phyloP scores from a whole-genome alignment of 2,797 vertebrate genomes.

The Buphagus erythrorhynchus region DNA sequence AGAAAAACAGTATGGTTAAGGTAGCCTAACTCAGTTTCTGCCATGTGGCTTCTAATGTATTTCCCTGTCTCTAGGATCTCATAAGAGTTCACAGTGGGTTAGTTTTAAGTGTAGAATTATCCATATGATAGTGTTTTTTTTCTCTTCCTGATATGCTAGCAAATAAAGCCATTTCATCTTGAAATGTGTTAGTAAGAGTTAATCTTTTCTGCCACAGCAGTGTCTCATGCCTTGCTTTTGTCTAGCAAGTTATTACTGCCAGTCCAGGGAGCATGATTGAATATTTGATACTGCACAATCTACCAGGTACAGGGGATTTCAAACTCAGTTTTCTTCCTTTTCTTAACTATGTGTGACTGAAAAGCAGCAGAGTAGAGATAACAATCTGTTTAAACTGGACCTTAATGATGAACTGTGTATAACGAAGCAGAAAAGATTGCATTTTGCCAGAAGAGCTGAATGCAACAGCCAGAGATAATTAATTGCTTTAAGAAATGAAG shows the following conservation, averaged over 20 bases:
- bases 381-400: slow-evolving; percentile 23
- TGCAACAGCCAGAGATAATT: not conserved
- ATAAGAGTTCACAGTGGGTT: not conserved
- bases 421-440: not conserved
- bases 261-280: not conserved
- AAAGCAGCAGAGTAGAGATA: slow-evolving; percentile 1
- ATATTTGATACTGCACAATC: not conserved
- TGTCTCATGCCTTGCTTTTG: not conserved
- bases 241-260: not conserved
- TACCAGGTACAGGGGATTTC: not conserved
- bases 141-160: not conserved
- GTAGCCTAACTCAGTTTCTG: not conserved
- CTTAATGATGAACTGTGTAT: not conserved
- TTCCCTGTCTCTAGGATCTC: not conserved
- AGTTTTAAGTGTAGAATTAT: not conserved
- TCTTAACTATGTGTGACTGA: not conserved
- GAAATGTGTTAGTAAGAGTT: not conserved
- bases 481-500: not conserved
- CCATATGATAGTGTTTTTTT: not conserved
- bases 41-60: not conserved
- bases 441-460: not conserved
- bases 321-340: not conserved
- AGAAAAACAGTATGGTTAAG: not conserved
- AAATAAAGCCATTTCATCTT: not conserved
- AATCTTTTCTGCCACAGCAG: not conserved